Base-by-base conservation (phyloP, 2,113 vertebrate genomes). In the Todiramphus chloris region DNA sequence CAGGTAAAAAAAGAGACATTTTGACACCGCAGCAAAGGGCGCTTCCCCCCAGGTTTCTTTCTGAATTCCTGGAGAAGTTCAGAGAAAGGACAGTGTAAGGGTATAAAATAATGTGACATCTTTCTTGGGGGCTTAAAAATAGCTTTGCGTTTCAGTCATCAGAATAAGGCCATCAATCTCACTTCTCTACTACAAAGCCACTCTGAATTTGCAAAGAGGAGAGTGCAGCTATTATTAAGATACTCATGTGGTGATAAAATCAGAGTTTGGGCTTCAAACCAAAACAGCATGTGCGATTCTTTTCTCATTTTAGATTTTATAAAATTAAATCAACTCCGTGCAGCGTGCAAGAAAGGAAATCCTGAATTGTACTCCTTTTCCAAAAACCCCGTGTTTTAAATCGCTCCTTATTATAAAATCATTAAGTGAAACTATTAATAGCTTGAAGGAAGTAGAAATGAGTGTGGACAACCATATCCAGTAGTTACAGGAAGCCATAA, bases 111-210 rank as follows among this genome's bases (percentile, higher is more conserved):
- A 51, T 33, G 28, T 19, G 9, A 53, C n/a, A 8, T 55, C 64
- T 88, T 76, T 69, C 67, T 67, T 35, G 27, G 48, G 74, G 74
- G 59, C 55, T 85, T 95, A 94, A 83, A 86, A 90, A 90, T 88
- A 93, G 63, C 55, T 74, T 35, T 67, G 46, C 30, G 11, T 93
- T 86, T 90, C 75, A 78, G n/a, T 53, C 87, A 68, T 59, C 59
- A 17, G 68, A 48, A 68, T 78, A 89, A 94, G 41, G 91, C 75
- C 31, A 33, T 58, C 46, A 27, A 67, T 85, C 90, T 87, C 41
- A 83, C 21, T 90, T 92, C 50, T 77, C 19, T 43, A n/a, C 27
- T 74, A 69, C 44, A 90, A 70, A 96, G 75, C 27, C 43, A 23
- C 27, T 68, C 39, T 76, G 90, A 44, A 76, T 96, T 82, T 70